These are phyloP conservation scores for Rotaria sp. DNA, from an alignment of 2,888 invertebrate species.

Conservation along the genomic window DNA sequence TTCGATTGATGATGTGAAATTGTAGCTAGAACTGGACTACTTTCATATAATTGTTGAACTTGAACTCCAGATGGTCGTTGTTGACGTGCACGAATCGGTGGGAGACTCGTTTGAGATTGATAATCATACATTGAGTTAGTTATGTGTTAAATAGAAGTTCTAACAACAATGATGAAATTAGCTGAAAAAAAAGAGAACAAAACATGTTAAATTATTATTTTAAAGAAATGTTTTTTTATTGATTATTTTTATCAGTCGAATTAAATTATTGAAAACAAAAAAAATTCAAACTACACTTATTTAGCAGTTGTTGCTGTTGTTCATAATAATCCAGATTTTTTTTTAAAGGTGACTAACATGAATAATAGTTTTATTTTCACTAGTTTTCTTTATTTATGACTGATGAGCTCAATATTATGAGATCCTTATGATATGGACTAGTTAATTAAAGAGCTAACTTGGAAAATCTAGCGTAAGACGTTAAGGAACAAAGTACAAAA, in stretches of 20 bases:
- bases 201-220: neutral
- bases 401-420: neutral
- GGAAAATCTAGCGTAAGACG: neutral
- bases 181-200: neutral
- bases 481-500: neutral
- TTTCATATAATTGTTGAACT: conserved; percentile 40
- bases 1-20: neutral
- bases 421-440: too few relatives aligned
- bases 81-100: conserved; percentile 25
- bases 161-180: neutral
- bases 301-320: neutral
- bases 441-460: neutral
- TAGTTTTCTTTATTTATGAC: neutral
- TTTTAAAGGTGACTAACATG: too few relatives aligned
- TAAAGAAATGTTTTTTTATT: too few relatives aligned
- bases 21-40: neutral
- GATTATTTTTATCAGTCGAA: too few relatives aligned
- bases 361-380: neutral
- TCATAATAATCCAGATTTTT: neutral
- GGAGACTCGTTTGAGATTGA: conserved; percentile 19
- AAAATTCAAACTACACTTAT: neutral
- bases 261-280: neutral
- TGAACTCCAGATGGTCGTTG: conserved; percentile 33
- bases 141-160: neutral
- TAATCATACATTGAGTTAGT: neutral